Evolutionary conservation across 2,888 invertebrate genomes (phyloP).

Genomic region (Elmis aenea): DNA sequence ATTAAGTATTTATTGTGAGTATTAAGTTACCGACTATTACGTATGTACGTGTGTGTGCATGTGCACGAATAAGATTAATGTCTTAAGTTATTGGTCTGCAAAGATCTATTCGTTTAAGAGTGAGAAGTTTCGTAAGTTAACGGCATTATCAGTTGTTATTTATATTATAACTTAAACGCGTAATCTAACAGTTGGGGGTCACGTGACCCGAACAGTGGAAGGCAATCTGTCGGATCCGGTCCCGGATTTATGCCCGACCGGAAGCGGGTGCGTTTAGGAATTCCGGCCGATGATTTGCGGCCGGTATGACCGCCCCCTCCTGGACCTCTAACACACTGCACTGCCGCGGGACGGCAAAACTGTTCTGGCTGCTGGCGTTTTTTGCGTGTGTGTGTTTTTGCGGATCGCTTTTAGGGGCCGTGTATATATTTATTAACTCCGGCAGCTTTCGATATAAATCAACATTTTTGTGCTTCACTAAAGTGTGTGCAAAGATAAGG

Average conservation of each 20-base stretch:
- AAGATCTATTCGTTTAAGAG: too few relatives aligned
- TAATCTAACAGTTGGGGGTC: constrained; percentile 17
- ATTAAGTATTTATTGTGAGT: too few relatives aligned
- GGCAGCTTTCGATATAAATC: constrained; percentile 38
- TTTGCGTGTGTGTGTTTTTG: constrained; percentile 26
- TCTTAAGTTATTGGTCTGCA: too few relatives aligned
- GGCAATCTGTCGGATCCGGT: constrained; percentile 43
- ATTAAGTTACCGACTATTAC: too few relatives aligned
- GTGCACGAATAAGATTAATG: too few relatives aligned
- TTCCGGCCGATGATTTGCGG: constrained; percentile 60
- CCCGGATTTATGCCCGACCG: constrained; percentile 41
- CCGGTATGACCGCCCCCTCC: constrained; percentile 34
- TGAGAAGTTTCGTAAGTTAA: too few relatives aligned
- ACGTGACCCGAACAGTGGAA: constrained; percentile 32
- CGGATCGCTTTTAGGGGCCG: constrained; percentile 29
- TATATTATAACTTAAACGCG: constrained; percentile 8
- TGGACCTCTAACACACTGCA: constrained; percentile 23
- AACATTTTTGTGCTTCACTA: constrained; percentile 38
- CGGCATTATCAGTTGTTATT: too few relatives aligned
- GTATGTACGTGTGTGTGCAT: too few relatives aligned
- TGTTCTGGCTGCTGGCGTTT: constrained; percentile 12
- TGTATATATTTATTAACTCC: constrained; percentile 38
- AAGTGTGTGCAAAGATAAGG: constrained; percentile 39
- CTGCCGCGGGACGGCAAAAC: constrained; percentile 15
- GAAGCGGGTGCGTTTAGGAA: constrained; percentile 55